These are phyloP conservation scores for Montipora capricornis DNA, from an alignment of 64 coral and sea anemone genomes.

Conservation along the genomic window DNA sequence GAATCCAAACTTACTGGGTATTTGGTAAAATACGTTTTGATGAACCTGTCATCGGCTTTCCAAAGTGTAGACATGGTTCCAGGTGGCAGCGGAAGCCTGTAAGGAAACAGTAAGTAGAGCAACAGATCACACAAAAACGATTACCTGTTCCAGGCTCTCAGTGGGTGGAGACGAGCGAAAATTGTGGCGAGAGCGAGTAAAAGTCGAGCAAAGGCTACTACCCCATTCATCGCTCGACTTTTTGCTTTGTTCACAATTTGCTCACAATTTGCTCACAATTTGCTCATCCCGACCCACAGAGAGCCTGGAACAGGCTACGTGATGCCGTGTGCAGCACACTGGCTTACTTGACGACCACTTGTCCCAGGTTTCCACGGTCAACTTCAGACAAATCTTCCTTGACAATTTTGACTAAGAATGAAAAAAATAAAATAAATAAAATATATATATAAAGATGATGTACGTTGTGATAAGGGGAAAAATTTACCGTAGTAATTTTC, in stretches of 20 bases:
- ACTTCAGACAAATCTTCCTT: conserved; percentile 63
- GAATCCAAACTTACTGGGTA: conserved; percentile 73
- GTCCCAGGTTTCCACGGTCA: conserved; percentile 84
- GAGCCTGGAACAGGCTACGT: too few relatives aligned
- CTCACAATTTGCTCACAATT: too few relatives aligned
- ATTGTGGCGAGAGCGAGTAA: too few relatives aligned
- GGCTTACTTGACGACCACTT: conserved; percentile 91
- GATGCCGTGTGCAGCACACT: too few relatives aligned
- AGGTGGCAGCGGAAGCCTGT: conserved; percentile 90
- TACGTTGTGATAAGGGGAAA: too few relatives aligned
- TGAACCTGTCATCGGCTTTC: conserved; percentile 88
- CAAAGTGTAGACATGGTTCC: conserved; percentile 89
- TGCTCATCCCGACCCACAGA: neutral
- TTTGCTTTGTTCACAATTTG: too few relatives aligned
- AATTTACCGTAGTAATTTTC: too few relatives aligned
- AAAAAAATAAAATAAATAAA: neutral
- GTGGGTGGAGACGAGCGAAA: too few relatives aligned
- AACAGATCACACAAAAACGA: too few relatives aligned
- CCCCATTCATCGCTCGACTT: too few relatives aligned
- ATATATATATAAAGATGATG: neutral
- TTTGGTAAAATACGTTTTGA: conserved; percentile 90
- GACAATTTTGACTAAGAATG: conserved; percentile 68
- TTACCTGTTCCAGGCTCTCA: too few relatives aligned
- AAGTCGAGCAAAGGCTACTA: too few relatives aligned
- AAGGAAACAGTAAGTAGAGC: neutral